Percentiles rank a stretch among this genome's conserved stretches.
These are phyloP conservation scores for Mesoclemmys tuberculata DNA, from an alignment of 2,113 vertebrate species.

Conservation along the genomic window DNA sequence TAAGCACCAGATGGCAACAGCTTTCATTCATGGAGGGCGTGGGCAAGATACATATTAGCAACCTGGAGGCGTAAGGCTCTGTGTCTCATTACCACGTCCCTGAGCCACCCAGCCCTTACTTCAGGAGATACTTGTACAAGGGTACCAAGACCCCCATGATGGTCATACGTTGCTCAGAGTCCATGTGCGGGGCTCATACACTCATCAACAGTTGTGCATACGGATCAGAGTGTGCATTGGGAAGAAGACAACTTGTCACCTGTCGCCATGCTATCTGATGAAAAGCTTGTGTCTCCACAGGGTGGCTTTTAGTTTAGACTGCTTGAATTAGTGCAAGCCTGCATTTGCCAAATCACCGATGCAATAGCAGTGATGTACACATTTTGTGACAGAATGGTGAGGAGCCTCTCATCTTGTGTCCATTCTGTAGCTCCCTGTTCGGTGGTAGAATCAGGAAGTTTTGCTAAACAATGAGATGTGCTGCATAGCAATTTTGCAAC, in stretches of 20 bases:
- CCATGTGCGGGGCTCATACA: not conserved
- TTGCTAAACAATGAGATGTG: not conserved
- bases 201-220: not conserved
- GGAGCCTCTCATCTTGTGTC: not conserved
- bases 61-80: too few species aligned
- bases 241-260: not conserved
- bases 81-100: not conserved
- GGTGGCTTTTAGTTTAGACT: not conserved
- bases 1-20: not conserved
- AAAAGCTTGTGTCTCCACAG: not conserved
- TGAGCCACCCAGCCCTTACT: not conserved
- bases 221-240: not conserved
- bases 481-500: not conserved
- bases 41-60: not conserved
- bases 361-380: not conserved
- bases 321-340: not conserved
- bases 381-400: not conserved
- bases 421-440: not conserved
- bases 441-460: fast-evolving
- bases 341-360: not conserved
- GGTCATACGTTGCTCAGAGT: not conserved
- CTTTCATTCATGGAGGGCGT: not conserved
- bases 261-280: not conserved
- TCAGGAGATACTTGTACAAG: fast-evolving
- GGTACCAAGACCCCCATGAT: too few species aligned